Base-by-base conservation (phyloP, 2,888 invertebrate species). In the Phorcus lineatus region DNA sequence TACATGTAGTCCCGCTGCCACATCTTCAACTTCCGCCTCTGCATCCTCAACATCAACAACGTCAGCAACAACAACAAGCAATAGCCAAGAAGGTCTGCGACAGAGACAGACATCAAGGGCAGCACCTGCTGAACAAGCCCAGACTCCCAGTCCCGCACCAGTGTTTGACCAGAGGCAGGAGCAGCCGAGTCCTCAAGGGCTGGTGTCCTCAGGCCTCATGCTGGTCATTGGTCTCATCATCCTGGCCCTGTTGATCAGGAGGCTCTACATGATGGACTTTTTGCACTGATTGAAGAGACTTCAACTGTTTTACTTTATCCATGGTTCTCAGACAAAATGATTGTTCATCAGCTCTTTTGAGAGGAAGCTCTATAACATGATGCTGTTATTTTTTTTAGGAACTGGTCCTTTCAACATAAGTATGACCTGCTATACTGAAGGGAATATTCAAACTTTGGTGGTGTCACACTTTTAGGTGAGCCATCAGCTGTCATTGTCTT, bases 151-250 rank as follows among this genome's bases (percentile, higher is more conserved):
- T 52, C 75, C 53, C 79, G 81, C 83, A 6, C 81, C 81, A 53
- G 22, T 82, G 0, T 19, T 28, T 9, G 31, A 62, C 16, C 28
- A 62, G 31, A 67, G 75, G 36, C 54, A 74, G 6, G 54, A 67
- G 66, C 79, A 79, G 9, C 74, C 81, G 1, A 70, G 77, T 19
- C 6, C 74, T 13, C 70, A 57, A 57, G 7, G 70, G n/a, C 11
- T 40, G n/a, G 17, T 81, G 22, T 80, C 81, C 11, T 78, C 79
- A 17, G 13, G 81, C 0, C 75, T 86, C 17, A 86, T 87, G 55
- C 76, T 85, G 19, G 22, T 85, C 0, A 79, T 87, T 9, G 77
- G 81, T n/a, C 40, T 84, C 11, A 82, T 84, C 11, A 86, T 85
- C 11, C 74, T 70, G 0, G 11, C 84, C 0, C 77, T 87, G n/a